phyloP scores from a whole-genome alignment of 2,888 invertebrate genomes.

The Pterostichus madidus region DNA sequence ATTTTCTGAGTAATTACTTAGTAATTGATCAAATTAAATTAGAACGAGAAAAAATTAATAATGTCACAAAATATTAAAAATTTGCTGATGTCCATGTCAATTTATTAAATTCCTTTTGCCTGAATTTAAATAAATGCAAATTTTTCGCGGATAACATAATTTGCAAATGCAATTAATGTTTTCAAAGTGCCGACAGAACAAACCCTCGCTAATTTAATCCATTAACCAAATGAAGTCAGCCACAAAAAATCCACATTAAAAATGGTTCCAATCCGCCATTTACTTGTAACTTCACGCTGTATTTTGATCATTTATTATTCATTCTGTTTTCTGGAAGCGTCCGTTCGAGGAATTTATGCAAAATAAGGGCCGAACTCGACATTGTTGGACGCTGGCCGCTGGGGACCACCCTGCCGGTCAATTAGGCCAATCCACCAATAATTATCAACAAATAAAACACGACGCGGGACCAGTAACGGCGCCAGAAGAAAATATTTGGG shows the following conservation, averaged over 20 bases:
- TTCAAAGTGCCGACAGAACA: constrained; percentile 31
- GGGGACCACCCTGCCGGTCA: constrained; percentile 75
- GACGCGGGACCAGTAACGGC: no score
- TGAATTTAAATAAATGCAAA: no score
- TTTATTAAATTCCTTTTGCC: no score
- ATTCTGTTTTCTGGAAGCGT: constrained; percentile 61
- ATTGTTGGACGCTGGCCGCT: neutral
- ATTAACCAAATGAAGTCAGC: constrained; percentile 13
- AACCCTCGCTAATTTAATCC: constrained; percentile 21
- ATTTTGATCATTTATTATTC: constrained; percentile 53
- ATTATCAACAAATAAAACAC: constrained; percentile 76
- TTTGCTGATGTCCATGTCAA: no score
- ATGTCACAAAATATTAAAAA: no score
- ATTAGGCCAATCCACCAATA: constrained; percentile 75
- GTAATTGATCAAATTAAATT: no score
- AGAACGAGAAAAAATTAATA: no score
- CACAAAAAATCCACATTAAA: constrained; percentile 14
- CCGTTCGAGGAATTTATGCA: constrained; percentile 51
- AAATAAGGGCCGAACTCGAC: constrained; percentile 45
- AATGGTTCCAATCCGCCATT: constrained; percentile 1
- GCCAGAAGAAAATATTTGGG: no score
- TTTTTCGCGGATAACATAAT: neutral
- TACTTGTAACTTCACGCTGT: constrained; percentile 40
- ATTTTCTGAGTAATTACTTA: no score
- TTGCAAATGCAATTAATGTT: constrained; percentile 12